phyloP scores from a whole-genome alignment of 35 echinoderm and acorn worm genomes.

The Apostichopus parvimensis region DNA sequence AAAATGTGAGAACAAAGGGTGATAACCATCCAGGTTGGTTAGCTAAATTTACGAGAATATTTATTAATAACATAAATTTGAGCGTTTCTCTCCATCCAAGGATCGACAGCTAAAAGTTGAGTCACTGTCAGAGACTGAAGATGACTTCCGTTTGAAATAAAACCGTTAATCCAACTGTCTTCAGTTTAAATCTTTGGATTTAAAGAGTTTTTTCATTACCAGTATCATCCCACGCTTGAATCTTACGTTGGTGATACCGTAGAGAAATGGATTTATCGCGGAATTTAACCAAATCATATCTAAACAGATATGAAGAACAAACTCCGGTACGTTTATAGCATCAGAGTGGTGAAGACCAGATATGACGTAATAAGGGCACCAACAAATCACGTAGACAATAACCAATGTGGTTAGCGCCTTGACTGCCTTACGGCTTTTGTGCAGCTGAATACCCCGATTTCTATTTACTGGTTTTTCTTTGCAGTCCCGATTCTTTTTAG shows the following conservation, averaged over 20 bases:
- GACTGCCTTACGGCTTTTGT: background rate
- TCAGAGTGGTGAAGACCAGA: conserved; percentile 16
- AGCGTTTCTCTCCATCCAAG: no score
- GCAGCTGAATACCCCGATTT: background rate
- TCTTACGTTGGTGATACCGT: background rate
- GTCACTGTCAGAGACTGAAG: no score
- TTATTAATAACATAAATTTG: no score
- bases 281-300: conserved; percentile 30
- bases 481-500: background rate
- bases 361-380: conserved; percentile 27
- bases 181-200: no score
- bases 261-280: conserved; percentile 20
- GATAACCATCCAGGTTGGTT: no score
- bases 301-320: background rate
- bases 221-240: conserved; percentile 5
- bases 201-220: background rate
- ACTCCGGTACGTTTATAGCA: background rate
- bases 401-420: background rate
- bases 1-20: no score
- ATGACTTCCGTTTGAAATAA: no score
- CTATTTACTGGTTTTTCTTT: background rate
- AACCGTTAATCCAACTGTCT: no score
- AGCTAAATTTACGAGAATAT: no score
- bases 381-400: background rate
- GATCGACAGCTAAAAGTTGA: no score